These are phyloP conservation scores for Cosmopolites sordidus DNA, from an alignment of 2,888 invertebrate genomes.

Conservation along the genomic window DNA sequence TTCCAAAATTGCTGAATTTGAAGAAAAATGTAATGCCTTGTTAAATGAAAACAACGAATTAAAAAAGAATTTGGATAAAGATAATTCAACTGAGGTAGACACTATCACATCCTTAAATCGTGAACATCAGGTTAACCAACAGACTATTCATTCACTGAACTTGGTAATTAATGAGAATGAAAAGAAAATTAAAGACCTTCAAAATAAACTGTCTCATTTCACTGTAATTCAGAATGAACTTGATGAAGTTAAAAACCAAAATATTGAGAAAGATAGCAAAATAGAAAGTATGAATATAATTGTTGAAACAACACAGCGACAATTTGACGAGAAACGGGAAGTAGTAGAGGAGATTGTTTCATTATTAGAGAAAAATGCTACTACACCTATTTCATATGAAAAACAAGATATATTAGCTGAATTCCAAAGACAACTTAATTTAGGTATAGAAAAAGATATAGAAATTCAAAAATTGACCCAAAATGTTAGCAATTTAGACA, in stretches of 20 bases:
- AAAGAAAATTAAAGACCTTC: constrained; percentile 31
- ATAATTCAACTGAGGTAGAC: constrained; percentile 46
- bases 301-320: constrained; percentile 35
- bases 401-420: constrained; percentile 33
- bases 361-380: constrained; percentile 32
- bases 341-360: constrained; percentile 35
- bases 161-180: constrained; percentile 36
- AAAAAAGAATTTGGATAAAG: constrained; percentile 45
- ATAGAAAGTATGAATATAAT: constrained; percentile 31
- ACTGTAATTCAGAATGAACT: constrained; percentile 28
- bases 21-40: constrained; percentile 45
- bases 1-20: constrained; percentile 51
- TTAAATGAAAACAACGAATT: constrained; percentile 47
- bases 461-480: constrained; percentile 25
- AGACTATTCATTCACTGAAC: constrained; percentile 39
- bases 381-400: constrained; percentile 32
- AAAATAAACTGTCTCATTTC: constrained; percentile 25
- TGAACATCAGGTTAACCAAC: too few relatives aligned
- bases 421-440: constrained; percentile 31
- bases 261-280: constrained; percentile 33
- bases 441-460: constrained; percentile 15
- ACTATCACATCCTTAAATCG: constrained; percentile 40
- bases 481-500: constrained; percentile 10
- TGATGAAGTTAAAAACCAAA: constrained; percentile 27
- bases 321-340: constrained; percentile 36